A percentile compares a stretch with the other conserved stretches of the same genome.
These are phyloP conservation scores for Papilio dardanus DNA, from an alignment of 1,140 invertebrate species.

Conservation along the genomic window DNA sequence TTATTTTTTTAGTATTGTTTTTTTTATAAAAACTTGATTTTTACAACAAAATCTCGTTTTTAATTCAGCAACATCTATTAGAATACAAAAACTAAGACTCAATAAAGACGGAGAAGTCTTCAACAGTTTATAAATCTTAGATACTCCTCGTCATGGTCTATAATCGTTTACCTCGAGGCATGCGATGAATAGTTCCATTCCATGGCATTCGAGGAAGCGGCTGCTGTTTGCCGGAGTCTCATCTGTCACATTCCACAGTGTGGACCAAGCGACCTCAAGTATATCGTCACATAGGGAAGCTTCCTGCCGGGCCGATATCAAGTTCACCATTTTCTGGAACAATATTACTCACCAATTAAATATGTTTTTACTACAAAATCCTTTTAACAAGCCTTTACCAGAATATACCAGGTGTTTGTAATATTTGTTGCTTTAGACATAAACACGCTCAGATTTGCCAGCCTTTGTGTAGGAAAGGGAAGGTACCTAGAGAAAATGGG, in stretches of 20 bases:
- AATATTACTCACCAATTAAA: conserved; percentile 50
- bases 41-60: too few relatives aligned
- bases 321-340: conserved; percentile 91
- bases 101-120: neutral
- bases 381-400: too few relatives aligned
- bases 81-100: too few relatives aligned
- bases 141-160: neutral
- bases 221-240: conserved; percentile 96
- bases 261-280: conserved; percentile 98
- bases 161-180: conserved; percentile 87
- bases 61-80: too few relatives aligned
- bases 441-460: too few relatives aligned
- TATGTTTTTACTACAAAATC: neutral
- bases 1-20: too few relatives aligned
- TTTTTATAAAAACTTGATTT: too few relatives aligned
- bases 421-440: too few relatives aligned
- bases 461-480: too few relatives aligned
- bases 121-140: neutral
- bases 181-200: conserved; percentile 93
- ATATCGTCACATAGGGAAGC: conserved; percentile 94
- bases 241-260: conserved; percentile 99
- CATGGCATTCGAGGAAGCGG: conserved; percentile 92
- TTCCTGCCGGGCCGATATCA: conserved; percentile 90
- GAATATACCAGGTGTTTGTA: too few relatives aligned
- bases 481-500: too few relatives aligned